Evolutionary conservation across 1,140 invertebrate species (phyloP), one percentile per base, ranked within the genome.

Genomic region (Rhyacophila brunnea): DNA sequence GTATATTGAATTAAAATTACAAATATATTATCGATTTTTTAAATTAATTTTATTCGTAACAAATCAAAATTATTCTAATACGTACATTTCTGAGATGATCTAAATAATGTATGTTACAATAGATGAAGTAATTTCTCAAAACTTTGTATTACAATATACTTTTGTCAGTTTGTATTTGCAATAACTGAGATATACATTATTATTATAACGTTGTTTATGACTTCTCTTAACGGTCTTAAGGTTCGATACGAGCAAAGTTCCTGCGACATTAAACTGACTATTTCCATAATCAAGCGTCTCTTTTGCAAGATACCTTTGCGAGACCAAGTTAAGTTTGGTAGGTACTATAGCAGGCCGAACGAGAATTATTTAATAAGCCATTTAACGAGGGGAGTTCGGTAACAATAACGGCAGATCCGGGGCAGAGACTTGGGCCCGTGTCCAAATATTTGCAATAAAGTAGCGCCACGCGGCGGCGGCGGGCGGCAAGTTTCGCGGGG

Each of bases 401-500:
- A 53, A 28, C 55, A 58, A 49, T 58, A 58, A 49, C 14, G 50
- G 20, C 43, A 32, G 50, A 9, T 40, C 11, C 38, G 38, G 38
- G 38, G n/a, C 11, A 4, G n/a, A 40, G 43, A 35, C 11, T 14
- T 23, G 47, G 53, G 60, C 60, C 40, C 23, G 43, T 28, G 20
- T 62, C 54, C 60, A 62, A 58, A 52, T 62, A 48, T 62, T 58
- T 45, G 35, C 54, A 56, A 58, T 62, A 62, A 62, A 57, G 36
- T 57, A 55, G 58, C 48, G 47, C 45, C 40, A 15, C 9, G 35
- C 11, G 14, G 14, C 19, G 28, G 28, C 10, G 20, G 38, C 11
- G 18, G 18, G 38, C 38, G 38, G n/a, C 4, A 15, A 40, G 11
- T 40, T 40, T n/a, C 11, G 4, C n/a, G 11, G 38, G 38, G 4